Evolutionary conservation across 2,797 vertebrate species (phyloP).

Genomic region (Morus bassanus): DNA sequence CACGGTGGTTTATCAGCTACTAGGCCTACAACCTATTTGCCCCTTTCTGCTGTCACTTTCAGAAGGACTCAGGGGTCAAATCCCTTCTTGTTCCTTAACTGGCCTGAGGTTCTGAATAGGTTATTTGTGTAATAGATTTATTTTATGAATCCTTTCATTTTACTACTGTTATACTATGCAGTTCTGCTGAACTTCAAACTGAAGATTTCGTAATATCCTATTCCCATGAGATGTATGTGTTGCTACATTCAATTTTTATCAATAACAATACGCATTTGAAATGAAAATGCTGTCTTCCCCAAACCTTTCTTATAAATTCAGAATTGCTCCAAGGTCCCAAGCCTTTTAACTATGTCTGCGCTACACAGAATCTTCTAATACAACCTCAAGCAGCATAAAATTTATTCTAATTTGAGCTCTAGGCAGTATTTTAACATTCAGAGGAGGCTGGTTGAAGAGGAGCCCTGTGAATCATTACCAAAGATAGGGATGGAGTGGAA

Average conservation of each 20-base stretch:
- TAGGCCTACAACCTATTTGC: neutral
- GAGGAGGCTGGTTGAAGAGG: neutral
- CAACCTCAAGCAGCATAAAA: neutral
- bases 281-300: neutral
- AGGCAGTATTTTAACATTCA: neutral
- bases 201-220: neutral
- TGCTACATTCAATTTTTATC: slow-evolving; percentile 2
- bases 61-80: neutral
- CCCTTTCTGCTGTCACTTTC: neutral
- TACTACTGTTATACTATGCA: neutral
- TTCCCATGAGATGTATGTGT: neutral
- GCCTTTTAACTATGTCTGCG: neutral
- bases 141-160: neutral
- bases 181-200: neutral
- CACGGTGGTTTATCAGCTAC: neutral
- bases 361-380: neutral
- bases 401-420: neutral
- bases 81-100: neutral
- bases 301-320: neutral
- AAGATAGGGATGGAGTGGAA: neutral
- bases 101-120: neutral
- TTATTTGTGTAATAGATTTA: neutral
- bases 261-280: neutral
- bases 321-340: neutral
- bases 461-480: neutral